These are phyloP conservation scores for Eupithecia inturbata DNA, from an alignment of 2,888 invertebrate genomes.

Conservation along the genomic window DNA sequence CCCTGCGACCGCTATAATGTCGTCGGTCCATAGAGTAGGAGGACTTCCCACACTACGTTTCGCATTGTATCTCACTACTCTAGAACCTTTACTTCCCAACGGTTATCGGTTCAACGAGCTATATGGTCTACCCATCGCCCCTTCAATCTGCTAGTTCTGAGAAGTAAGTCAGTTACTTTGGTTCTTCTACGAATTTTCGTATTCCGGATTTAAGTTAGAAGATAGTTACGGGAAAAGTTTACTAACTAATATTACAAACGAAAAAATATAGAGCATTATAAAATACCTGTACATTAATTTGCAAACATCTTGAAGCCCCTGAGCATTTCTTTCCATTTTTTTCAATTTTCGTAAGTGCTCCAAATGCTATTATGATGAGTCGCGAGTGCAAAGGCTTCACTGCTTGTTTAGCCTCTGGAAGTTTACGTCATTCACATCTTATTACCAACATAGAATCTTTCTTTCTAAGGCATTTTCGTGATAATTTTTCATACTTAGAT, in stretches of 20 bases:
- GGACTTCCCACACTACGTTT: too few species aligned
- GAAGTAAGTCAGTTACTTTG: too few species aligned
- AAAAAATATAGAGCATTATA: background rate
- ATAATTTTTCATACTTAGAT: background rate
- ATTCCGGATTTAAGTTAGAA: too few species aligned
- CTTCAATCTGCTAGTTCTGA: too few species aligned
- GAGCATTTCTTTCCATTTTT: slow-evolving; percentile 25
- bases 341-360: slow-evolving; percentile 42
- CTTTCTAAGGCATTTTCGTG: background rate
- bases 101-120: too few species aligned
- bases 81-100: too few species aligned
- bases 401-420: slow-evolving; percentile 42
- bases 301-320: slow-evolving; percentile 9
- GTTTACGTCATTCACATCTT: slow-evolving; percentile 41
- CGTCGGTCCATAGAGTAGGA: too few species aligned
- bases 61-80: too few species aligned
- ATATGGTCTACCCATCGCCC: too few species aligned
- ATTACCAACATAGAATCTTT: slow-evolving; percentile 13
- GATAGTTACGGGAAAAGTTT: background rate
- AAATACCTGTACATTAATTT: slow-evolving; percentile 14
- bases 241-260: background rate
- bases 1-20: too few species aligned
- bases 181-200: too few species aligned
- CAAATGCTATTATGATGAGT: slow-evolving; percentile 34
- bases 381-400: slow-evolving; percentile 36